Evolutionary conservation across 1,140 invertebrate genomes (phyloP).

Genomic region (Lasioglossum albipes): DNA sequence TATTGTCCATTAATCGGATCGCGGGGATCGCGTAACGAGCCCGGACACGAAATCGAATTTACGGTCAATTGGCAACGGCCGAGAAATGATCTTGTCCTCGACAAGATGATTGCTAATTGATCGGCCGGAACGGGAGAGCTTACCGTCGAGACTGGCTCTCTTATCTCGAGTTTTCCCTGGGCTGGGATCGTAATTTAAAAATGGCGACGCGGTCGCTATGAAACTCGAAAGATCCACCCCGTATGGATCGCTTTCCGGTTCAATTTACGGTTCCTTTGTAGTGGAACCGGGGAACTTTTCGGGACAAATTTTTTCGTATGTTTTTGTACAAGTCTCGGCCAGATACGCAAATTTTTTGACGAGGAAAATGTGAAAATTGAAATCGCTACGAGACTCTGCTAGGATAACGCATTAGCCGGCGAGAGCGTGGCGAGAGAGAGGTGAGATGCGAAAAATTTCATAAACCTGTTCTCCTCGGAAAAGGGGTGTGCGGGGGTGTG

Average conservation of each 20-base stretch:
- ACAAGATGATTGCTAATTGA: constrained; percentile 59
- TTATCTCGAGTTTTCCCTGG: constrained; percentile 10
- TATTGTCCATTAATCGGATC: constrained; percentile 67
- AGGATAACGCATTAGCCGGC: too few relatives aligned
- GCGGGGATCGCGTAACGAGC: constrained; percentile 71
- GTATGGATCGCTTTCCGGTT: too few relatives aligned
- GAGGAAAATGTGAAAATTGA: too few relatives aligned
- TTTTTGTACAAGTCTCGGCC: too few relatives aligned
- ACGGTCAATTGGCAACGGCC: constrained; percentile 70
- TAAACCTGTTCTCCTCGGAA: constrained; percentile 30
- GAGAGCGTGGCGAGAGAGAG: neutral
- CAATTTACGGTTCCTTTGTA: too few relatives aligned
- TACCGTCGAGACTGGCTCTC: neutral
- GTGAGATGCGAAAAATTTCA: constrained; percentile 23
- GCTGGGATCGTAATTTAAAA: neutral
- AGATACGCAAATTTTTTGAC: too few relatives aligned
- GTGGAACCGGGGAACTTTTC: too few relatives aligned
- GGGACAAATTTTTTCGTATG: too few relatives aligned
- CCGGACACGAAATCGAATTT: constrained; percentile 70
- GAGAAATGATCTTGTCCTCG: constrained; percentile 63
- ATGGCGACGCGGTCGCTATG: too few relatives aligned
- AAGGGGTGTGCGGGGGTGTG: neutral
- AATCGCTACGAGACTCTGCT: too few relatives aligned
- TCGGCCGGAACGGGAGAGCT: constrained; percentile 12
- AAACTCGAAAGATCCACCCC: neutral